Base-by-base conservation (phyloP, 2,113 vertebrate genomes). In the Tachuris rubrigastra region DNA sequence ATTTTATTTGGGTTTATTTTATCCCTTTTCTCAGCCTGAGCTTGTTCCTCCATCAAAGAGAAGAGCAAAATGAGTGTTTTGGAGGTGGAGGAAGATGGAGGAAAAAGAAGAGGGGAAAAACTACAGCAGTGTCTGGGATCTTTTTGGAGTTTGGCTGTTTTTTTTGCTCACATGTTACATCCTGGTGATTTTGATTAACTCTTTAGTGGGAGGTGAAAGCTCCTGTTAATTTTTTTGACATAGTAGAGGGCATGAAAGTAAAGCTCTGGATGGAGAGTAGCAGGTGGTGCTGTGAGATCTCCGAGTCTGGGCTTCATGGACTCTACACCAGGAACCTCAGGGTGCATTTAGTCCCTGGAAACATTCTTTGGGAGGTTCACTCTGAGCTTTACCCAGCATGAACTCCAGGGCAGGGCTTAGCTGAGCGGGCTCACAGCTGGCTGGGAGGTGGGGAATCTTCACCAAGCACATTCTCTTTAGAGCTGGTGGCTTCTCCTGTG, bases 1-100 rank as follows among this genome's bases (percentile, higher is more conserved):
- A 76, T 39, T 67, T 92, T 56, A 74, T 71, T 96, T 93, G 65
- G 80, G 71, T 88, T 73, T 95, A 86, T 94, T 95, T 97, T 95
- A 41, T 96, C 95, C 94, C 58, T 96, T 97, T 97, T 95, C 87
- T 78, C 78, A 95, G 49, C 85, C 72, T 79, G 44, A 95, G 95
- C 80, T 90, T 49, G 30, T 92, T 91, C 78, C 76, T 62, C 65
- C 65, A n/a, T 87, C 77, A 46, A 81, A 91, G 83, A 86, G 41
- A 37, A 65, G 85, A 84, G 65, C 65, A 72, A 91, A 97, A 95
- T 69, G 89, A 92, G 76, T 63, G 53, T 93, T 95, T 85, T 50
- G 82, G 92, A 71, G 62, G 62, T 89, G 75, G 72, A 81, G 39
- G 52, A 85, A 76, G 89, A 37, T 92, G 76, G 92, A 92, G 74